phyloP scores from a whole-genome alignment of 2,888 invertebrate species.

The Chirona hameri region DNA sequence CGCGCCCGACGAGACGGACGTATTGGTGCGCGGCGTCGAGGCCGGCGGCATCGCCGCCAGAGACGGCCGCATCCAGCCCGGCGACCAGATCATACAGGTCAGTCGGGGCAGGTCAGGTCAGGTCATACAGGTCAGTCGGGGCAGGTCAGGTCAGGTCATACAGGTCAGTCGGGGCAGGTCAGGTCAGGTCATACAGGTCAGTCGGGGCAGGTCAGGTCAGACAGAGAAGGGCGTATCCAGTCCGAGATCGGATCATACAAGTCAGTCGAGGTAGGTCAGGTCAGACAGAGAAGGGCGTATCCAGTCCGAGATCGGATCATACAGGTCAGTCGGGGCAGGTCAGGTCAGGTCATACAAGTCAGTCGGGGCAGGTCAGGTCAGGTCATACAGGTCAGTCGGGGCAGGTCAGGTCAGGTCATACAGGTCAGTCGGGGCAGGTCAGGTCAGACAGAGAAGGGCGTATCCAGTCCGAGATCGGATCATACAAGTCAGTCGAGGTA shows the following conservation, averaged over 20 bases:
- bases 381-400: too few relatives aligned
- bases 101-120: constrained; percentile 34
- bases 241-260: constrained; percentile 63
- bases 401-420: constrained; percentile 59
- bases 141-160: not conserved
- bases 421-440: constrained; percentile 49
- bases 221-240: constrained; percentile 56
- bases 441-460: not conserved
- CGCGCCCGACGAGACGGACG: constrained; percentile 58
- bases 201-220: too few relatives aligned
- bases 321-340: too few relatives aligned
- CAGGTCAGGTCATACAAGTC: too few relatives aligned
- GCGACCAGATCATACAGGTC: constrained; percentile 62
- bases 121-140: not conserved
- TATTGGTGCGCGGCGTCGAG: constrained; percentile 64
- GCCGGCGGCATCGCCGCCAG: constrained; percentile 58
- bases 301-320: too few relatives aligned
- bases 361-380: too few relatives aligned
- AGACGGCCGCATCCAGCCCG: constrained; percentile 59
- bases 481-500: too few relatives aligned
- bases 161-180: not conserved
- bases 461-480: too few relatives aligned
- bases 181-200: too few relatives aligned
- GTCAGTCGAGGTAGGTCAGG: constrained; percentile 44
- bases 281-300: not conserved